These are phyloP conservation scores for Corythaixoides concolor DNA, from an alignment of 2,113 vertebrate genomes.

Conservation along the genomic window DNA sequence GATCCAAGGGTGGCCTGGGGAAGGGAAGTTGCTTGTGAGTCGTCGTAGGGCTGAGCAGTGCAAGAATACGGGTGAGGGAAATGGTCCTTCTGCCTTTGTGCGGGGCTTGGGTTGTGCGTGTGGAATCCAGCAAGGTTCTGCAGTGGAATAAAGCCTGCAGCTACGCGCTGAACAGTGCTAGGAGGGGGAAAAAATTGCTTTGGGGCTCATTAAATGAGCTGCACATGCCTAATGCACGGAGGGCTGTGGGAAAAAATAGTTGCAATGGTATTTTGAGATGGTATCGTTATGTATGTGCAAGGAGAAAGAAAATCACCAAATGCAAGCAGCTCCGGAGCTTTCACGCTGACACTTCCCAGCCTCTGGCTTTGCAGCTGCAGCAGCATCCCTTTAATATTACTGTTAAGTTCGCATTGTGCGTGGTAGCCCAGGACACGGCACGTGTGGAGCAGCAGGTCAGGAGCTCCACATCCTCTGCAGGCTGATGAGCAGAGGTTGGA, in stretches of 20 bases:
- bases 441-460: background rate
- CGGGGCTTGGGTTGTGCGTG: background rate
- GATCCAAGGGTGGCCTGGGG: background rate
- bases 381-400: background rate
- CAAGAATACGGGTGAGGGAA: background rate
- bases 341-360: rapidly evolving
- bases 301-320: background rate
- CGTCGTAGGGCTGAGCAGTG: background rate
- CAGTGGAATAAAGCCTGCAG: background rate
- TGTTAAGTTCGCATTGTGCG: background rate
- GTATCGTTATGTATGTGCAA: background rate
- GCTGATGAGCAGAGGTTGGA: background rate
- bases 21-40: background rate
- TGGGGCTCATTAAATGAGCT: background rate
- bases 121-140: background rate
- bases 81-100: background rate
- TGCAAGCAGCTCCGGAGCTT: background rate
- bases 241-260: background rate
- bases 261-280: background rate
- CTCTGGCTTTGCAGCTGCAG: background rate
- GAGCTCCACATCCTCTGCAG: background rate
- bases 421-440: background rate
- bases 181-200: background rate
- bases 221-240: rapidly evolving
- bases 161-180: background rate